A percentile compares a stretch with the other conserved stretches of the same genome.
Evolutionary conservation across 2,888 invertebrate species (phyloP).

Genomic region (Pyrochroa serraticornis): DNA sequence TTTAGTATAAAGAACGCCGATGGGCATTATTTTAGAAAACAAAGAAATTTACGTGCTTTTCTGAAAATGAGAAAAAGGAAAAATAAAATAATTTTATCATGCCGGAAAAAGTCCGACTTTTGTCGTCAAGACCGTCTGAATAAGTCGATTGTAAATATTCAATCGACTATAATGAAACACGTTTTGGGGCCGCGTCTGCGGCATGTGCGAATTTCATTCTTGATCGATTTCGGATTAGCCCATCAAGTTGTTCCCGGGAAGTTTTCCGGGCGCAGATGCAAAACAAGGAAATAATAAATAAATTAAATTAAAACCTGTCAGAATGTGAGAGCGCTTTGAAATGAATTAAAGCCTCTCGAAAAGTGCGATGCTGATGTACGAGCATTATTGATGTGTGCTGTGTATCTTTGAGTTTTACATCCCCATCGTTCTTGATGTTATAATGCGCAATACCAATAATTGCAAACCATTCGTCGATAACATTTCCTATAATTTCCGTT

Average conservation of each 20-base stretch:
- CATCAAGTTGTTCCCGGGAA: slow-evolving; percentile 16
- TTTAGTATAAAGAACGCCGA: too few relatives aligned
- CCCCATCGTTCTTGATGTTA: too few relatives aligned
- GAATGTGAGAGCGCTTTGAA: slow-evolving; percentile 4
- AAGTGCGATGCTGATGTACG: slow-evolving; percentile 19
- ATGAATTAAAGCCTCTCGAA: slow-evolving; percentile 30
- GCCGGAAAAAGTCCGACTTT: not conserved
- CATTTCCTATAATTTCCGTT: too few relatives aligned
- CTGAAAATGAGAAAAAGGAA: too few relatives aligned
- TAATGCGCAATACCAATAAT: too few relatives aligned
- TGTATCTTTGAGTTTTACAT: too few relatives aligned
- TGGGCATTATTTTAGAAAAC: too few relatives aligned
- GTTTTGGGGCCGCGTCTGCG: not conserved
- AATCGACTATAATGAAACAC: slow-evolving; percentile 15
- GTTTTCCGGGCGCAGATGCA: slow-evolving; percentile 32
- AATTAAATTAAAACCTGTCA: slow-evolving; percentile 33
- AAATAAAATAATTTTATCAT: too few relatives aligned
- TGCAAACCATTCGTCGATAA: too few relatives aligned
- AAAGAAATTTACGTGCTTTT: too few relatives aligned
- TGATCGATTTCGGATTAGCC: slow-evolving; percentile 21
- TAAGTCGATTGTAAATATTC: slow-evolving; percentile 11
- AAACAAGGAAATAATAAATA: slow-evolving; percentile 34
- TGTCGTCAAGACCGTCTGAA: not conserved
- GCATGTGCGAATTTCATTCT: slow-evolving; percentile 12
- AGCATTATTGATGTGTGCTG: slow-evolving; percentile 1